Percentiles rank a stretch among this genome's conserved stretches.
phyloP scores from a whole-genome alignment of 2,888 invertebrate species.

The Lasius platythorax region DNA sequence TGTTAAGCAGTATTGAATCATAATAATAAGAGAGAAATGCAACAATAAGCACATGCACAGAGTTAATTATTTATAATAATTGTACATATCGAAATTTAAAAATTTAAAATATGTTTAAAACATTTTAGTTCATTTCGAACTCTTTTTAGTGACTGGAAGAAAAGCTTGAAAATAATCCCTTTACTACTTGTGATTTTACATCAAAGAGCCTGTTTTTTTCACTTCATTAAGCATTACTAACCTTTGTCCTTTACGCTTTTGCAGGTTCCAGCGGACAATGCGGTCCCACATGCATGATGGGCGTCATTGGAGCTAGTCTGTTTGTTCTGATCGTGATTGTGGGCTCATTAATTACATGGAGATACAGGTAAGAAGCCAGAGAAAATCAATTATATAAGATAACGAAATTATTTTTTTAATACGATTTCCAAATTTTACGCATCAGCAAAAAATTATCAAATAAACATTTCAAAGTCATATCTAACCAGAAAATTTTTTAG shows the following conservation, averaged over 20 bases:
- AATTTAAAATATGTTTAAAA: background rate
- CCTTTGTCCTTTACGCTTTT: slow-evolving; percentile 52
- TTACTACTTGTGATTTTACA: slow-evolving; percentile 10
- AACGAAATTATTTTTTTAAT: background rate
- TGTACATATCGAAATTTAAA: background rate
- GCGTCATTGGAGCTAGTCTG: slow-evolving; percentile 85
- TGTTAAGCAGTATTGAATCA: background rate
- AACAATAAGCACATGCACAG: background rate
- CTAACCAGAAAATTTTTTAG: no score
- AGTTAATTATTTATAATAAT: background rate
- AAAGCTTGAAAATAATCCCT: background rate
- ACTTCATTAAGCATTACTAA: background rate
- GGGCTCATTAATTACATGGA: slow-evolving; percentile 80
- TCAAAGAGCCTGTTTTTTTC: background rate
- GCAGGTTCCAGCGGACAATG: slow-evolving; percentile 82
- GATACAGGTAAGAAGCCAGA: slow-evolving; percentile 77
- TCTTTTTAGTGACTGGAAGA: background rate
- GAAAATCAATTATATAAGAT: background rate
- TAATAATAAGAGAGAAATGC: background rate
- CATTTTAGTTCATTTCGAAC: background rate
- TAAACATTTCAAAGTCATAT: background rate
- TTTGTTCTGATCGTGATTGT: slow-evolving; percentile 82
- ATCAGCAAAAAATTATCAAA: background rate
- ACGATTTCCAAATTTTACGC: background rate
- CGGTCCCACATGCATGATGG: slow-evolving; percentile 86